These are phyloP conservation scores for Peucedramus taeniatus DNA, from an alignment of 2,113 vertebrate species.

Conservation along the genomic window DNA sequence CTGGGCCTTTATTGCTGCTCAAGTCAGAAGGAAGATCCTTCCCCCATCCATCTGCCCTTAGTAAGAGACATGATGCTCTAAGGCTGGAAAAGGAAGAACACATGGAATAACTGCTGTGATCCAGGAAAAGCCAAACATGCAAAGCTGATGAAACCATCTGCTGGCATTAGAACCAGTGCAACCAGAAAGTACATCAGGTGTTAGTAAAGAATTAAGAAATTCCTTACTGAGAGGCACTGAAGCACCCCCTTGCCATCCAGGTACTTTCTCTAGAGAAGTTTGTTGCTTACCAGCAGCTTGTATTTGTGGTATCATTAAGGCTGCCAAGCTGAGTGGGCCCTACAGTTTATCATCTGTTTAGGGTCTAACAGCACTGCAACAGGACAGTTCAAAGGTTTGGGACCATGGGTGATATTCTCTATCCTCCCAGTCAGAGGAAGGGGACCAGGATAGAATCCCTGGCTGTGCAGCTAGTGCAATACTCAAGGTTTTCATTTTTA, in stretches of 20 bases:
- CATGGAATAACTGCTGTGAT: background rate
- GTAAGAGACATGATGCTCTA: background rate
- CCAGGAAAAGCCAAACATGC: background rate
- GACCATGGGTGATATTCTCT: background rate
- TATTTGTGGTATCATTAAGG: background rate
- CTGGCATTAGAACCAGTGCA: background rate
- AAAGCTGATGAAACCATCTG: background rate
- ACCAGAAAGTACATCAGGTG: background rate
- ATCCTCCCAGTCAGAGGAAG: background rate
- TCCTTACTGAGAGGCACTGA: background rate
- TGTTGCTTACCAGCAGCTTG: background rate
- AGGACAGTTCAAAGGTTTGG: background rate
- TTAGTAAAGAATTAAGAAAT: too few relatives aligned
- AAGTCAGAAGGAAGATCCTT: background rate
- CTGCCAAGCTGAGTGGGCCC: background rate
- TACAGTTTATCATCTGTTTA: background rate
- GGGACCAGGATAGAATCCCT: background rate
- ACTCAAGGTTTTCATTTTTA: background rate
- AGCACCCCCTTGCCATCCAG: background rate
- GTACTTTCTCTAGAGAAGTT: background rate
- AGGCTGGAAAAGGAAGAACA: background rate
- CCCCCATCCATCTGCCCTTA: background rate
- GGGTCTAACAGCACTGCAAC: background rate
- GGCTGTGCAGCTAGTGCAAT: background rate
- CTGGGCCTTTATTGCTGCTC: background rate